phyloP scores from a whole-genome alignment of 2,113 vertebrate genomes.

The Dipodomys stephensi region DNA sequence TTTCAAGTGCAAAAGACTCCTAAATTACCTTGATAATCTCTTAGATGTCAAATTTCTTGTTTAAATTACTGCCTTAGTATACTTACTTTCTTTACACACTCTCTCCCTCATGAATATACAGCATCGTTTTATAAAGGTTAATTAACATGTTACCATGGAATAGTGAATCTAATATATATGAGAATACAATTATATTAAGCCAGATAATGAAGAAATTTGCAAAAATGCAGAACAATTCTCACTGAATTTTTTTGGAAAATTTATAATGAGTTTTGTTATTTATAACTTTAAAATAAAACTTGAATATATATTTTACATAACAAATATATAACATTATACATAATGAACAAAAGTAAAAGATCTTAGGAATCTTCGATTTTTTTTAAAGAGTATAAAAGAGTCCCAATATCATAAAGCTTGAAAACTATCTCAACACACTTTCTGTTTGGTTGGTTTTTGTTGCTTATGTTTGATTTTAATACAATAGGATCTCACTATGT shows the following conservation, averaged over 20 bases:
- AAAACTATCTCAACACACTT: neutral
- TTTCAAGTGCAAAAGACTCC: neutral
- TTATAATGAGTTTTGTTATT: neutral
- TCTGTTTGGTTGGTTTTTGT: too few relatives aligned
- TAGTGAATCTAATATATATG: neutral
- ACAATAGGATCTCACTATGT: too few relatives aligned
- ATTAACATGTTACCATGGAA: neutral
- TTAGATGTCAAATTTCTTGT: neutral
- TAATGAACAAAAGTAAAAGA: constrained; percentile 26
- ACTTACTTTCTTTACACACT: neutral
- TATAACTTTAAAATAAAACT: constrained; percentile 3
- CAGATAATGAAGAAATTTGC: constrained; percentile 22
- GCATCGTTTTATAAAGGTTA: neutral
- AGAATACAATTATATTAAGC: constrained; percentile 12
- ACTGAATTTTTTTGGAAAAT: constrained; percentile 33
- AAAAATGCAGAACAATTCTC: constrained; percentile 28
- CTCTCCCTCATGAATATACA: neutral
- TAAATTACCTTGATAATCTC: neutral
- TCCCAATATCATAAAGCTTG: neutral
- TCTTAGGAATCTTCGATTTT: neutral
- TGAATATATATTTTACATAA: neutral
- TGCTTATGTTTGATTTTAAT: too few relatives aligned
- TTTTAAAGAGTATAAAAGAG: constrained; percentile 13
- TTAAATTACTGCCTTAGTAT: neutral
- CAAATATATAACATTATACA: neutral